Conservation (phyloP, 2,797 vertebrate species). For the Megaceryle alcyon region DNA sequence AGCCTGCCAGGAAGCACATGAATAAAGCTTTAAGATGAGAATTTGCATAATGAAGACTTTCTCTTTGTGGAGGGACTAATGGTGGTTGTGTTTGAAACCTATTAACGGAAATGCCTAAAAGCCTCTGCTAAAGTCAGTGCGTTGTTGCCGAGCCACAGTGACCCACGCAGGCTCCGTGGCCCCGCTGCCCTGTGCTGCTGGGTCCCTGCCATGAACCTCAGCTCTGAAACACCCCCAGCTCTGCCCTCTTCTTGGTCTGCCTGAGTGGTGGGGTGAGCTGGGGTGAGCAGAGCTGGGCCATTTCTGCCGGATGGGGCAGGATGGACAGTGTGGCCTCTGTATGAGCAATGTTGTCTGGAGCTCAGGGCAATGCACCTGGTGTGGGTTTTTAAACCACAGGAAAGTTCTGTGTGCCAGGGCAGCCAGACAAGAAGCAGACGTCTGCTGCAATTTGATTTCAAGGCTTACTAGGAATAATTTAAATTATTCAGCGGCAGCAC, state of each 20-base stretch:
- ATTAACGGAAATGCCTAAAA: conserved; percentile 13
- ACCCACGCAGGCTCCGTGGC: rapidly evolving
- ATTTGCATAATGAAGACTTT: conserved; percentile 81
- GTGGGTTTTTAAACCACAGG: not conserved
- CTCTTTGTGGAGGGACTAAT: conserved; percentile 55
- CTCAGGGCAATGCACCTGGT: rapidly evolving
- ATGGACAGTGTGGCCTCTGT: not conserved
- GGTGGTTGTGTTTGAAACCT: conserved; percentile 42
- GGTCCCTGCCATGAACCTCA: not conserved
- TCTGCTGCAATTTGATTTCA: not conserved
- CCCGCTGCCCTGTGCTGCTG: not conserved
- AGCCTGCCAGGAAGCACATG: conserved; percentile 80
- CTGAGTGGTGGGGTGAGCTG: rapidly evolving
- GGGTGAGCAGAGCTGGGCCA: not conserved
- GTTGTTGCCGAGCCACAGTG: not conserved
- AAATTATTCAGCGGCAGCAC: not conserved
- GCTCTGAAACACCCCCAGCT: not conserved
- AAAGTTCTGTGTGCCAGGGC: rapidly evolving
- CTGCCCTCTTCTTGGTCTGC: not conserved
- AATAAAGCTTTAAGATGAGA: conserved; percentile 81
- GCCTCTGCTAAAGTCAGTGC: not conserved
- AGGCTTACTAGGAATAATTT: not conserved
- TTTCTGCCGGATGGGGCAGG: not conserved
- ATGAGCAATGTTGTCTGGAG: not conserved
- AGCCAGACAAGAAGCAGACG: not conserved